Percentiles rank a stretch among this genome's conserved stretches.
Conservation (phyloP, 2,888 invertebrate species). For the Plebejus argus region DNA sequence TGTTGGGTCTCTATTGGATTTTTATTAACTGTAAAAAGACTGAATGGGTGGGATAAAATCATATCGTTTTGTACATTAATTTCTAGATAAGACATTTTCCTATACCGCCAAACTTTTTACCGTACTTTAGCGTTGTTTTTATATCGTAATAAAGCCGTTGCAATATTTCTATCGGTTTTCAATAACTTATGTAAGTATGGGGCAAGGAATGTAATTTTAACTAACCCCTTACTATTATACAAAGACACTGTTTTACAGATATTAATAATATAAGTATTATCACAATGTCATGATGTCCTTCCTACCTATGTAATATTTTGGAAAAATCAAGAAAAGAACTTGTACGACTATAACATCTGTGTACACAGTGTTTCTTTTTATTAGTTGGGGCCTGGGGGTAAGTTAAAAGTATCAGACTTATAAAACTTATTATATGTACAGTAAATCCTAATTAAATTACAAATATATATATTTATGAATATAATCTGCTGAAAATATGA, state of each 20-base stretch:
- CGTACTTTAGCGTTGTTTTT: constrained; percentile 31
- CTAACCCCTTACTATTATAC: background rate
- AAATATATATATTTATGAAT: background rate
- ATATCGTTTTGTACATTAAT: constrained; percentile 79
- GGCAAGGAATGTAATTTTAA: background rate
- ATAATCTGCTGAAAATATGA: background rate
- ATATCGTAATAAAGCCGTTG: constrained; percentile 10
- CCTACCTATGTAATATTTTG: no score
- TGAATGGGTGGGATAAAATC: constrained; percentile 77
- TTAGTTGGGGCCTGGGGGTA: no score
- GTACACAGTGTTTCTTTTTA: no score
- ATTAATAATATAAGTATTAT: no score
- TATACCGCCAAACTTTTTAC: constrained; percentile 40
- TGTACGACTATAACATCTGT: no score
- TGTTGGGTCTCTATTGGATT: constrained; percentile 74
- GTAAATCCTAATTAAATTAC: background rate
- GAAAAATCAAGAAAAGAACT: no score
- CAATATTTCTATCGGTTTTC: constrained; percentile 9
- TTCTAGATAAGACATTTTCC: constrained; percentile 66
- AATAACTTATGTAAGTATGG: constrained; percentile 20
- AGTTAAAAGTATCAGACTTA: no score
- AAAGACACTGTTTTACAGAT: no score
- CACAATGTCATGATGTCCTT: no score
- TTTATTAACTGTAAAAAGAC: constrained; percentile 77
- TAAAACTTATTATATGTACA: no score